Evolutionary conservation across 2,797 vertebrate species (phyloP).

Genomic region (Melanotaenia maccullochi): DNA sequence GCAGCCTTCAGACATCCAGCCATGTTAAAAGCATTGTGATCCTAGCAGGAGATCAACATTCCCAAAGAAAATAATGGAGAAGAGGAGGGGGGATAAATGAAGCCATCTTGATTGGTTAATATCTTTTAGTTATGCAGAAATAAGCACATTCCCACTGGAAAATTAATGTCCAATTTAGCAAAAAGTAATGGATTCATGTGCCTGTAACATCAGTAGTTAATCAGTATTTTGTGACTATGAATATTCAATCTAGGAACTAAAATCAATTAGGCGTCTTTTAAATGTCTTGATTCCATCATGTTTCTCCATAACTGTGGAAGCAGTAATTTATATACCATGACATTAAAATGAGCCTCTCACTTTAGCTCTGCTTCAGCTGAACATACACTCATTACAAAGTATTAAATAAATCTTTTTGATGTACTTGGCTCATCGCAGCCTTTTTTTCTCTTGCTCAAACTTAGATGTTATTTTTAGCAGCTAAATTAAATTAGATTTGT

Average conservation of each 20-base stretch:
- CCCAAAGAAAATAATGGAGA: constrained; percentile 66
- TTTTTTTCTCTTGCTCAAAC: constrained; percentile 40
- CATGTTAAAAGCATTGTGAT: constrained; percentile 86
- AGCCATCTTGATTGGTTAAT: constrained; percentile 51
- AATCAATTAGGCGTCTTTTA: constrained; percentile 15
- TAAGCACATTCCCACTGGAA: background rate
- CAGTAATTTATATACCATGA: constrained; percentile 22
- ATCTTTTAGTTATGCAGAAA: constrained; percentile 17
- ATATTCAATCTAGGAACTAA: constrained; percentile 6
- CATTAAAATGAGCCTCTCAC: constrained; percentile 24
- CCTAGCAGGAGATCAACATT: constrained; percentile 74
- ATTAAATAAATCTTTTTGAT: constrained; percentile 66
- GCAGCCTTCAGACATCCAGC: constrained; percentile 77
- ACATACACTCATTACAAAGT: constrained; percentile 52
- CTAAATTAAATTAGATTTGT: constrained; percentile 28
- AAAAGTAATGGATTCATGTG: constrained; percentile 22
- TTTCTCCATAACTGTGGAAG: constrained; percentile 33
- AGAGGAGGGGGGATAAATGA: constrained; percentile 36
- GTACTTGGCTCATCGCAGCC: constrained; percentile 36
- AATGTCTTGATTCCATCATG: constrained; percentile 6
- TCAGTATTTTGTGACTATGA: constrained; percentile 15
- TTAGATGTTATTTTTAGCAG: constrained; percentile 9
- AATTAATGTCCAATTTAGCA: constrained; percentile 12
- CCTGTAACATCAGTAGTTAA: constrained; percentile 14
- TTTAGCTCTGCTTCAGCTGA: constrained; percentile 24